Conservation (phyloP, 2,797 vertebrate species). For the Spondyliosoma cantharus region DNA sequence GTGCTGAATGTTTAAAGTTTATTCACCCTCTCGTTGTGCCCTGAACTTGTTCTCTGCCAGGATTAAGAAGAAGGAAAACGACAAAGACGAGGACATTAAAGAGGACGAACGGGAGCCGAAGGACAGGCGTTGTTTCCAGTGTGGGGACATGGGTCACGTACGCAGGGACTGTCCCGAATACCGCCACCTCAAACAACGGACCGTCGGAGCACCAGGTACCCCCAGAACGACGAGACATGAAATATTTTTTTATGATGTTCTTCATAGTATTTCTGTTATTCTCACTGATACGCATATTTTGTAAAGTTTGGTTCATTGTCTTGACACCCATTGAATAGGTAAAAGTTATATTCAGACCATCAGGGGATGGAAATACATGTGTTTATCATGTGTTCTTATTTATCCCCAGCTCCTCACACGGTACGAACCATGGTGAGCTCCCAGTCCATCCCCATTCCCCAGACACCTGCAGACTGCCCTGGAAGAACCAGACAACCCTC, state of each 20-base stretch:
- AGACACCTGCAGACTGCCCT: conserved; percentile 84
- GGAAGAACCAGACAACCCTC: conserved; percentile 90
- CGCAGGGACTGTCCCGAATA: conserved; percentile 96
- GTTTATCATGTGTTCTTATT: neutral
- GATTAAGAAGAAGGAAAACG: conserved; percentile 97
- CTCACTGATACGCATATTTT: neutral
- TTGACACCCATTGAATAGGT: neutral
- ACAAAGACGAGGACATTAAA: conserved; percentile 92
- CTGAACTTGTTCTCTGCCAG: conserved; percentile 69
- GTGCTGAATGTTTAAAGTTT: neutral
- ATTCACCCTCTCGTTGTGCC: neutral
- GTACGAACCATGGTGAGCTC: conserved; percentile 89
- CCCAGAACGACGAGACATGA: neutral
- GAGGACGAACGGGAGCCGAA: conserved; percentile 94
- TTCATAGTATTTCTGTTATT: neutral
- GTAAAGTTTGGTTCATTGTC: no score
- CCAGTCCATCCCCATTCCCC: conserved; percentile 87
- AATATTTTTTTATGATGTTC: neutral
- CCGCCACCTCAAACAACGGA: conserved; percentile 92
- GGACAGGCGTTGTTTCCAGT: conserved; percentile 97
- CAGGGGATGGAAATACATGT: neutral
- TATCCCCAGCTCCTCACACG: conserved; percentile 88
- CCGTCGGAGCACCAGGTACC: conserved; percentile 74
- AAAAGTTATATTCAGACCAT: neutral
- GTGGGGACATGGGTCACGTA: conserved; percentile 95